Conservation (phyloP, 2,888 invertebrate genomes). For the Autographa pulchrina region DNA sequence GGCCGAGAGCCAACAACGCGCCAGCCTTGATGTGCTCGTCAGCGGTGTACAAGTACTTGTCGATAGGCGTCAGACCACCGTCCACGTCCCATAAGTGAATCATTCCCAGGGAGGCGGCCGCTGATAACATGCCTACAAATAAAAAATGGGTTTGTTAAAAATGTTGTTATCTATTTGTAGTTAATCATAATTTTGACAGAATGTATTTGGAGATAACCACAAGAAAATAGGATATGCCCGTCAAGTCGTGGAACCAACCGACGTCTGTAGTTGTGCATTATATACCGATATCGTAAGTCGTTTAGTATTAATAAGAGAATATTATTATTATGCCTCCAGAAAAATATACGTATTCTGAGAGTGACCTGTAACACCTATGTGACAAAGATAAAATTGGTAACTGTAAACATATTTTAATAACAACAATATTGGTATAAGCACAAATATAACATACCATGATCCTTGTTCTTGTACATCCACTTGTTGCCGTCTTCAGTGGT, state of each 20-base stretch:
- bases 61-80: constrained; percentile 98
- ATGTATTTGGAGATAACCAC: too few relatives aligned
- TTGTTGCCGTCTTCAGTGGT: constrained; percentile 95
- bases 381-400: too few relatives aligned
- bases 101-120: constrained; percentile 98
- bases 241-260: too few relatives aligned
- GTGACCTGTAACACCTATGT: too few relatives aligned
- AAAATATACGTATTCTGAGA: too few relatives aligned
- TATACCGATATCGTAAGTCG: not conserved
- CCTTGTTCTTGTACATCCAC: constrained; percentile 99
- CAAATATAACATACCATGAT: constrained; percentile 90
- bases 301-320: not conserved
- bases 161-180: not conserved
- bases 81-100: constrained; percentile 99
- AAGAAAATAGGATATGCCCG: too few relatives aligned
- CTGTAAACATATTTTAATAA: not conserved
- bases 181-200: not conserved
- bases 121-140: constrained; percentile 95
- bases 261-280: not conserved
- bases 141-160: constrained; percentile 8
- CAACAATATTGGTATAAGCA: not conserved
- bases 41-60: constrained; percentile 98
- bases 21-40: constrained; percentile 99
- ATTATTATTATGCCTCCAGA: too few relatives aligned
- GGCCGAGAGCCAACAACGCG: constrained; percentile 98